Conservation (phyloP, 2,797 vertebrate genomes). For the Tolypeutes matacus region DNA sequence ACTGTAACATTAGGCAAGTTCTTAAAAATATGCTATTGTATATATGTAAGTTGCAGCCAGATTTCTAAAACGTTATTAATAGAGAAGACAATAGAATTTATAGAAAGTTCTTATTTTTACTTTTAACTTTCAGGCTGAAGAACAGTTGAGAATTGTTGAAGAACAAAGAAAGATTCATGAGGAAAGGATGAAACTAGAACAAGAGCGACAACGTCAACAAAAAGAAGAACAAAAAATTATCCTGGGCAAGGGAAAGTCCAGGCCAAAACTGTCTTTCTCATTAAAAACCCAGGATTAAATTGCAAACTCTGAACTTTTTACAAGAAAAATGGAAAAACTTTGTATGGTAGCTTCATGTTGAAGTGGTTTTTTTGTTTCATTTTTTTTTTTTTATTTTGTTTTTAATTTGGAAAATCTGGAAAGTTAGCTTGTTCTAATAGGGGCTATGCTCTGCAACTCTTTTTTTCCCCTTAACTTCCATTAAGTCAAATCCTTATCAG, state of each 20-base stretch:
- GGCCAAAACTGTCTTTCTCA: slow-evolving; percentile 98
- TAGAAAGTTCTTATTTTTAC: slow-evolving; percentile 77
- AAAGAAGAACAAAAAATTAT: slow-evolving; percentile 99
- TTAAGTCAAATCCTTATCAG: slow-evolving; percentile 90
- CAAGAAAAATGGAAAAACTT: slow-evolving; percentile 87
- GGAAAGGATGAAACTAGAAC: slow-evolving; percentile 99
- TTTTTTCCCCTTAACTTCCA: slow-evolving; percentile 77
- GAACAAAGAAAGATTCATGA: slow-evolving; percentile 99
- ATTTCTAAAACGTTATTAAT: neutral
- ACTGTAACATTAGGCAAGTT: neutral
- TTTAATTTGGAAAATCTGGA: slow-evolving; percentile 90
- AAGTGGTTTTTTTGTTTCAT: slow-evolving; percentile 89
- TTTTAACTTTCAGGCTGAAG: slow-evolving; percentile 93
- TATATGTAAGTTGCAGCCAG: neutral
- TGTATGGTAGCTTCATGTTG: slow-evolving; percentile 96
- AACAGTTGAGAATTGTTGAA: slow-evolving; percentile 99
- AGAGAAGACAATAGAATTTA: neutral
- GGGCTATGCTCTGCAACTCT: slow-evolving; percentile 91
- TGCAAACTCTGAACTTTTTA: slow-evolving; percentile 88
- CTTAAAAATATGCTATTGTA: neutral
- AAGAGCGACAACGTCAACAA: slow-evolving; percentile 98
- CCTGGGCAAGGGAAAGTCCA: slow-evolving; percentile 98
- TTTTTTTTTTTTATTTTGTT: slow-evolving; percentile 79
- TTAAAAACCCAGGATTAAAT: slow-evolving; percentile 97
- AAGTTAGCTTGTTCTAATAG: slow-evolving; percentile 92